These are phyloP conservation scores for Lasioglossum pauxillum DNA, from an alignment of 2,888 invertebrate species.

Conservation along the genomic window DNA sequence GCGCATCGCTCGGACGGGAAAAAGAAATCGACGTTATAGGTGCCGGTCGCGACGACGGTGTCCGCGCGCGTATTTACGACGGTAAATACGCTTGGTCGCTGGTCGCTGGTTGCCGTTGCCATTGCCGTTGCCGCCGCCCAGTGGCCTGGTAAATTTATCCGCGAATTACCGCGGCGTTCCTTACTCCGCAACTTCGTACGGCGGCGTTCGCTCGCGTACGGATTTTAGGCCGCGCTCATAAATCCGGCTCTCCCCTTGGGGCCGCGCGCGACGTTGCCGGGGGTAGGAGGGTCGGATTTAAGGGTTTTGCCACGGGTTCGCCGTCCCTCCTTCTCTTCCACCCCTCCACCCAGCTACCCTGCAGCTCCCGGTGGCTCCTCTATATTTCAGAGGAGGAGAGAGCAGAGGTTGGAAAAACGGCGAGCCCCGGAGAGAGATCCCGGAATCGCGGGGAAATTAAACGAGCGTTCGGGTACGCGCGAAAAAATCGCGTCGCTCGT, in stretches of 20 bases:
- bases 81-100: slow-evolving; percentile 40
- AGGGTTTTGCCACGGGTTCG: slow-evolving; percentile 61
- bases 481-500: slow-evolving; percentile 61
- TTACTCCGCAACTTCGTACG: slow-evolving; percentile 52
- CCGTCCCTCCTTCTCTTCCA: slow-evolving; percentile 44
- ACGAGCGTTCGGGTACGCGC: slow-evolving; percentile 42
- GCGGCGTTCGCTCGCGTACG: slow-evolving; percentile 55
- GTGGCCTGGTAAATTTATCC: slow-evolving; percentile 55
- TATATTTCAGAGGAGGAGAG: slow-evolving; percentile 30
- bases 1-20: slow-evolving; percentile 38
- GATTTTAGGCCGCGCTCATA: slow-evolving; percentile 71
- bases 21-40: slow-evolving; percentile 51
- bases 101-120: neutral
- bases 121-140: slow-evolving; percentile 12
- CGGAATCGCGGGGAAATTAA: slow-evolving; percentile 57
- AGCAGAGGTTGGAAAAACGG: slow-evolving; percentile 40
- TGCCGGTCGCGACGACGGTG: slow-evolving; percentile 28
- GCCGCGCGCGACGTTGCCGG: slow-evolving; percentile 29
- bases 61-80: slow-evolving; percentile 45
- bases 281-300: slow-evolving; percentile 59
- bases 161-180: slow-evolving; percentile 68
- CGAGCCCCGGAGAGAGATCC: slow-evolving; percentile 33
- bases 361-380: slow-evolving; percentile 5
- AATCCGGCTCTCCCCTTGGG: slow-evolving; percentile 66
- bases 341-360: slow-evolving; percentile 22